Conservation (phyloP, 2,113 vertebrate species). For the Dasypus novemcinctus region DNA sequence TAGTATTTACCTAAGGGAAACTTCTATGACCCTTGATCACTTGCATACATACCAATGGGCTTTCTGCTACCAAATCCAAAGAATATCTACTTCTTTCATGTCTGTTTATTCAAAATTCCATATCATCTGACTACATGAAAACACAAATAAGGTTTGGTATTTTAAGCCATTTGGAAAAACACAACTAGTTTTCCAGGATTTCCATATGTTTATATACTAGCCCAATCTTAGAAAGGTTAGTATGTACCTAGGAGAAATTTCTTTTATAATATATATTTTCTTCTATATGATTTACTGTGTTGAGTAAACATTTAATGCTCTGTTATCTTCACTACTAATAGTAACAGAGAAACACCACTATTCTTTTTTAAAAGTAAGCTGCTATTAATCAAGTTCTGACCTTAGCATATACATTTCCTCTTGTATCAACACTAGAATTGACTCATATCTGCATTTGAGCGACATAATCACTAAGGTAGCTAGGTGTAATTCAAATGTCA, state of each 20-base stretch:
- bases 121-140: not conserved
- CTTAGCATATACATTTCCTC: not conserved
- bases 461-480: not conserved
- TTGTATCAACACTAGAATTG: not conserved
- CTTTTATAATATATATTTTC: not conserved
- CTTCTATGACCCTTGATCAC: not conserved
- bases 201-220: constrained; percentile 24
- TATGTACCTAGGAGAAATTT: constrained; percentile 7
- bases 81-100: not conserved
- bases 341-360: not conserved
- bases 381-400: not conserved
- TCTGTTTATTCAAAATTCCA: not conserved
- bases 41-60: not conserved
- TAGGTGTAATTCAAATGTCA: not conserved
- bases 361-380: not conserved
- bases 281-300: not conserved
- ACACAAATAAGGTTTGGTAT: not conserved
- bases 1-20: not conserved
- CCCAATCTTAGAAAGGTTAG: not conserved
- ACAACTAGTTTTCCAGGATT: not conserved
- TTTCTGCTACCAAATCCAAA: not conserved
- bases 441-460: not conserved
- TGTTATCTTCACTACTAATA: not conserved
- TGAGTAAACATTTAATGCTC: not conserved
- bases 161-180: not conserved